Conservation (phyloP, 2,113 vertebrate species). For the Puffinus mauretanicus region DNA sequence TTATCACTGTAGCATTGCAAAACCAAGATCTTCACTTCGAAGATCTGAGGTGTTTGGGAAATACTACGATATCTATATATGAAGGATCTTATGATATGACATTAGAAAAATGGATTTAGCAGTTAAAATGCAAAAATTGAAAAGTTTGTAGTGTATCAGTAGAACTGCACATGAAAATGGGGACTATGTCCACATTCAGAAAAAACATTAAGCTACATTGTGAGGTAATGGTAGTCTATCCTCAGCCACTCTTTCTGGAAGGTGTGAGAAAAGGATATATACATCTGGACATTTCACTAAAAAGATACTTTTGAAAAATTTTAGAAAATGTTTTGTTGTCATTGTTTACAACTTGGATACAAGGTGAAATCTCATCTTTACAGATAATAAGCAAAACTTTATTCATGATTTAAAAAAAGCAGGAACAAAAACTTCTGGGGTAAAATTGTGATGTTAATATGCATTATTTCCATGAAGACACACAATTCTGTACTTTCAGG, state of each 20-base stretch:
- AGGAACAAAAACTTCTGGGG: background rate
- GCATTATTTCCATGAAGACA: background rate
- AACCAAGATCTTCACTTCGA: background rate
- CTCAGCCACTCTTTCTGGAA: background rate
- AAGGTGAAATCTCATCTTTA: background rate
- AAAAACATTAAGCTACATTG: background rate
- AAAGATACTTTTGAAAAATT: background rate
- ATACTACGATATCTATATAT: background rate
- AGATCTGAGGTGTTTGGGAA: background rate
- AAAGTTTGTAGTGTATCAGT: background rate
- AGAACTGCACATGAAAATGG: background rate
- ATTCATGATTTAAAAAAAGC: background rate
- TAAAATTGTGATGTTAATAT: background rate
- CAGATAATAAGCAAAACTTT: background rate
- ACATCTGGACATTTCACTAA: background rate
- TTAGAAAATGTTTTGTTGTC: background rate
- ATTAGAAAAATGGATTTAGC: background rate
- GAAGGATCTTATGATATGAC: background rate
- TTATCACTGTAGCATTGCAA: background rate
- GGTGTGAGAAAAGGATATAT: background rate
- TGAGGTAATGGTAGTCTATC: background rate
- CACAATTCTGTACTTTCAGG: background rate
- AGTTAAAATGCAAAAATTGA: background rate
- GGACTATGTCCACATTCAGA: background rate
- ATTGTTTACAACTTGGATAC: background rate